phyloP scores from a whole-genome alignment of 2,113 vertebrate genomes.

The Alexandromys fortis region DNA sequence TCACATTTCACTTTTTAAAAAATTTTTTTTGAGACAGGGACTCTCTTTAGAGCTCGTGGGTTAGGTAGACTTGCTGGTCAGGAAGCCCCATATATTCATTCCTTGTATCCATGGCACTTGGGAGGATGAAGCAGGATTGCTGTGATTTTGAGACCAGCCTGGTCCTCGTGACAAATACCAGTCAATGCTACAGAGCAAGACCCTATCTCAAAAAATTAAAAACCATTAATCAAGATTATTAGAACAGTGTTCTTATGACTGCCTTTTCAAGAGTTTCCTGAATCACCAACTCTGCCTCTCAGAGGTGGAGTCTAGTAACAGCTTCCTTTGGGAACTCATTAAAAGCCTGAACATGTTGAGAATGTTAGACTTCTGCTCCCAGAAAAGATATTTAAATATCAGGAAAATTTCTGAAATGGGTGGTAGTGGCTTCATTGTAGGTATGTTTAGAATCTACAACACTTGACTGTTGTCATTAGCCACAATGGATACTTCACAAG shows the following conservation, averaged over 20 bases:
- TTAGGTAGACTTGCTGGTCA: neutral
- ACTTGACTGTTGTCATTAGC: neutral
- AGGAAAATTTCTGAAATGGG: neutral
- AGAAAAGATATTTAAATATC: neutral
- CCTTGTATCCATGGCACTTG: neutral
- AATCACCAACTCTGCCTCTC: neutral
- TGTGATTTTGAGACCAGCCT: neutral
- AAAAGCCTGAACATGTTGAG: neutral
- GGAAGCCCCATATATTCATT: neutral
- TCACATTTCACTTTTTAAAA: too few species aligned
- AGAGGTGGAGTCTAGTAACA: neutral
- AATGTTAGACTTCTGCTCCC: neutral
- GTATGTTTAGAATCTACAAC: neutral
- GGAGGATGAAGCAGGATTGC: too few species aligned
- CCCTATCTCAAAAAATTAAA: neutral
- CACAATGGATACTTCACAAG: neutral
- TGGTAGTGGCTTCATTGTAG: neutral
- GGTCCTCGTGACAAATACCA: neutral
- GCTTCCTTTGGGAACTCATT: neutral
- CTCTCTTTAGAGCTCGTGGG: neutral
- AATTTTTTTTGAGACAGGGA: neutral
- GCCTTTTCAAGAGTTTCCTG: neutral
- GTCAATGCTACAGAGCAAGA: neutral
- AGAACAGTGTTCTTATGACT: neutral
- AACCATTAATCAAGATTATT: neutral